Evolutionary conservation across 2,113 vertebrate genomes (phyloP), one percentile per base, ranked within the genome.

Genomic region (Pelecanus crispus): DNA sequence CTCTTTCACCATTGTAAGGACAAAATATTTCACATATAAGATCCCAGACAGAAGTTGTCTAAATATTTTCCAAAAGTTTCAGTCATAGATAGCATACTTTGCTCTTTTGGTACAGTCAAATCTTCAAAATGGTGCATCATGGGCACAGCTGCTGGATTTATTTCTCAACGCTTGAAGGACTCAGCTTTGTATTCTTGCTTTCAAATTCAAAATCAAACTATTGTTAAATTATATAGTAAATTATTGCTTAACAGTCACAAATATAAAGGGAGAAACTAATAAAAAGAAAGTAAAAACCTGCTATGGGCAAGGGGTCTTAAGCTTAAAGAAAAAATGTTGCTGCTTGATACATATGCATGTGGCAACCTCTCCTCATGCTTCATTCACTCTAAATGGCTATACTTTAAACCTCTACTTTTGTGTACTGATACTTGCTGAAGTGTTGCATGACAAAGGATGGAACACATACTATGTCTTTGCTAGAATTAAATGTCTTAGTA

Each of bases 191-290:
- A 55, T 67, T 74, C 59, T 38, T 70, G 17, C 25, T 68, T 87
- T 85, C 66, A 59, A 53, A 88, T 87, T 93, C 13, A 83, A 47
- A 56, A 47, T 84, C 24, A 16, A 61, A 50, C 32, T 72, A 79
- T 80, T 96, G 74, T 95, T 90, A 90, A 92, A 94, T 95, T 62
- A 68, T 47, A 24, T 15, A 52, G 59, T 47, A 73, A 90, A n/a
- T 80, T 73, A 25, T 74, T 89, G 3, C 10, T 86, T 85, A 83
- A 47, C 5, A 81, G 81, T 74, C 81, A 85, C 70, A 95, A 94
- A 94, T 79, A 45, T 36, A 72, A 86, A 47, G 71, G 56, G 50
- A 58, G 29, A 95, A 91, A 91, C 24, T 74, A 85, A 45, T 93
- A 24, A 77, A 72, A 68, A 92, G 75, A 71, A 53, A 74, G n/a